phyloP scores from a whole-genome alignment of 1,140 invertebrate species.

The Leptinotarsa lineolata region DNA sequence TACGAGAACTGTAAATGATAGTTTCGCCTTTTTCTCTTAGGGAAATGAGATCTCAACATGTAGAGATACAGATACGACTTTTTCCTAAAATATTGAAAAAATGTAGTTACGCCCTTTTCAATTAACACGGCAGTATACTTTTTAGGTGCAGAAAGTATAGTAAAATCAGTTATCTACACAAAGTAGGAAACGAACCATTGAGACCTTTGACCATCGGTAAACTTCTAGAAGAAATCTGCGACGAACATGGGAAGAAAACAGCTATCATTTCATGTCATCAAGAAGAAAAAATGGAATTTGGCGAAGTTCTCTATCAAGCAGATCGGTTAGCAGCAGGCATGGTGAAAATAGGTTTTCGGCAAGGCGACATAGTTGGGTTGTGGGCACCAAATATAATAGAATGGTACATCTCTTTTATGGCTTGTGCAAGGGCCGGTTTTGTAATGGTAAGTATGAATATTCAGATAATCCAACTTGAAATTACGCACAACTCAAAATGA shows the following conservation, averaged over 20 bases:
- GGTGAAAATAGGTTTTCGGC: conserved; percentile 72
- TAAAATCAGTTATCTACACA: conserved; percentile 58
- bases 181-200: conserved; percentile 63
- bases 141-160: conserved; percentile 23
- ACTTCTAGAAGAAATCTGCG: conserved; percentile 61
- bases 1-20: too few species aligned
- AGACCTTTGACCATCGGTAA: conserved; percentile 67
- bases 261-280: conserved; percentile 68
- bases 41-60: too few species aligned
- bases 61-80: too few species aligned
- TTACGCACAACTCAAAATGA: too few species aligned
- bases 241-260: conserved; percentile 62
- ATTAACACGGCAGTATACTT: too few species aligned
- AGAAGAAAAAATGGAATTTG: conserved; percentile 65
- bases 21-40: too few species aligned
- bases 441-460: conserved; percentile 65
- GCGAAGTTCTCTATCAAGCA: conserved; percentile 66
- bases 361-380: conserved; percentile 83
- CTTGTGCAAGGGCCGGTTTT: conserved; percentile 79
- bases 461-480: too few species aligned
- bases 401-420: conserved; percentile 81
- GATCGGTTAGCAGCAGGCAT: conserved; percentile 83
- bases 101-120: too few species aligned
- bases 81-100: too few species aligned
- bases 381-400: conserved; percentile 86